Evolutionary conservation across 2,888 invertebrate species (phyloP), one percentile per base, ranked within the genome.

Genomic region (Rutpela maculata): DNA sequence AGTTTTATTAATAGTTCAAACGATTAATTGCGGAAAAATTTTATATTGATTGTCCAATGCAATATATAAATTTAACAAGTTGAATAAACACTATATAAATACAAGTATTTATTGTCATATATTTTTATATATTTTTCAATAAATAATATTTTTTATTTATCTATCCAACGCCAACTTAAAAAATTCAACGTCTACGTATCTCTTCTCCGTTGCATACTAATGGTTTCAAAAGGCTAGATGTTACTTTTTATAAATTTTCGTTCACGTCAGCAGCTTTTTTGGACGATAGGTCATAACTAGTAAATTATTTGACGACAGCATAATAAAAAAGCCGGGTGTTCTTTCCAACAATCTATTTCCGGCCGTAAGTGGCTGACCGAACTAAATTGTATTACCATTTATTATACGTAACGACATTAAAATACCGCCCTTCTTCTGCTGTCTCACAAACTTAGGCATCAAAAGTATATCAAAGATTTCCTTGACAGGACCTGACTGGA

Each of bases 361-460:
- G 19, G 18, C 7, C 7, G 38, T 43, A 19, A 66, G 65, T 43
- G 22, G 65, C 50, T 66, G 65, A 43, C 65, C 65, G 65, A 19
- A 66, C 18, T 66, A 50, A 66, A 66, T 38, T 19, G 65, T 43
- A 66, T 66, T 67, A 55, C 67, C 67, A 26, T 67, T 67, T 67
- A 26, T 67, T 67, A 67, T 55, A 26, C 65, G 19, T 66, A 66
- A 66, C 65, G 43, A 38, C 65, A 38, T 66, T 66, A 67, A 55
- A 67, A 67, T 26, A 55, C 67, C 67, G 50, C 67, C 67, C 22
- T 67, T 66, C 26, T 67, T 55, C 67, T 67, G 67, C 67, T 67
- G 22, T 55, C 65, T 43, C 19, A 17, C 11, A n/a, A 43, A 66
- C 65, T 66, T 66, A 43, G 65, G 19, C 43, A 38, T 43, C 43